Evolutionary conservation across 2,797 vertebrate genomes (phyloP).

Genomic region (Rhincodon typus): DNA sequence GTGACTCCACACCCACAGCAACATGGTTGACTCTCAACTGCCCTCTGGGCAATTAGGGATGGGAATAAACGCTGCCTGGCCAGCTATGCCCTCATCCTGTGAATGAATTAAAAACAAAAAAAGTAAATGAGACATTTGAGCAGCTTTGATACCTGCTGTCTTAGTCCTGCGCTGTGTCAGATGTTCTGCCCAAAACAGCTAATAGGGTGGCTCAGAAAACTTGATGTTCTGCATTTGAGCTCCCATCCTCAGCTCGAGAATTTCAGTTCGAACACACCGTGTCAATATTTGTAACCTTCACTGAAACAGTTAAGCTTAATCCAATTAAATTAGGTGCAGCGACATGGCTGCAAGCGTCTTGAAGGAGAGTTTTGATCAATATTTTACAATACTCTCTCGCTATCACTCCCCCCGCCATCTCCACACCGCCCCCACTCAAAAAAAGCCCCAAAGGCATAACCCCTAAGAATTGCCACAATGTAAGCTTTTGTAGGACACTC

Average conservation of each 20-base stretch:
- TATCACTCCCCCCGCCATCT: neutral
- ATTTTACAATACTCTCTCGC: neutral
- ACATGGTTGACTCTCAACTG: no score
- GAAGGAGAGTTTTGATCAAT: conserved; percentile 21
- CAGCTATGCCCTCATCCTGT: no score
- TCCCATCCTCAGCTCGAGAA: neutral
- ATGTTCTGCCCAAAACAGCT: neutral
- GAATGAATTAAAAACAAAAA: no score
- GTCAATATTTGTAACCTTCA: neutral
- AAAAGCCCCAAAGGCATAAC: conserved; percentile 26
- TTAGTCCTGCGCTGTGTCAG: neutral
- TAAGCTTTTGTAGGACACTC: conserved; percentile 36
- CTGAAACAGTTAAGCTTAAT: conserved; percentile 21
- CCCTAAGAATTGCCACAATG: conserved; percentile 23
- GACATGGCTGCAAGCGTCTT: neutral
- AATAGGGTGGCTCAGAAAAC: neutral
- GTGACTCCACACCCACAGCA: no score
- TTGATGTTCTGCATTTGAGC: neutral
- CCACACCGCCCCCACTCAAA: neutral
- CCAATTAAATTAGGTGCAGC: neutral
- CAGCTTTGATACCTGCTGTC: neutral
- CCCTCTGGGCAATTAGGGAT: no score
- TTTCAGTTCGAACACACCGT: neutral
- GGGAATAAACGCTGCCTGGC: no score
- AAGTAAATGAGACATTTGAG: neutral